Base-by-base conservation (phyloP, 2,888 invertebrate species). In the Podabrus alpinus region DNA sequence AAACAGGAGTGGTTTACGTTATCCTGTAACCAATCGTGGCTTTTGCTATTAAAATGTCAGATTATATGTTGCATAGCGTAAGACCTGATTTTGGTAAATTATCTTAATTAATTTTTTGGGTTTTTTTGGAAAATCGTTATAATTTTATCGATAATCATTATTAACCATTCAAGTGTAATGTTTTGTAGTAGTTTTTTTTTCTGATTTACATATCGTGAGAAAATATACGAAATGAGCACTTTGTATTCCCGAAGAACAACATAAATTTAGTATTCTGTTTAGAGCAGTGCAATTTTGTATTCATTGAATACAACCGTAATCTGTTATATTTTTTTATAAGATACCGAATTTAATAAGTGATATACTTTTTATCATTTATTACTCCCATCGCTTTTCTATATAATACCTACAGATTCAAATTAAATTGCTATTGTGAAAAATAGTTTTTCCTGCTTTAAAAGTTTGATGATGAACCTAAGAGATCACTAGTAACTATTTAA, bases 1-100 rank as follows among this genome's bases (percentile, higher is more conserved):
- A 29, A 68, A 64, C 69, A 62, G 62, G 69, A 73, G 73, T 66
- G 66, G 73, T 73, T 73, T 69, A 29, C 9, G 69, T 69, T 69
- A 69, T 29, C 59, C 61, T 69, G 64, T 73, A 69, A 59, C 73
- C 73, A 73, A 73, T 73, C 69, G n/a, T 25, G 68, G 21, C 29
- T 68, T 72, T 68, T n/a, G 25, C 15, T 10, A 67, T 19, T 45
- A 68, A 72, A 68, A 61, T 72, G 72, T 72, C 68, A 72, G 25
- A 13, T 70, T 16, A 64, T 64, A 19, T 17, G 16, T 62, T 68
- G n/a, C 19, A 45, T 60, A 59, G 15, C 3, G 15, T 15, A 67
- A 67, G 13, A 45, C n/a, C n/a, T 45, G 45, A 45, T 45, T 45
- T 45, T 45, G 45, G 45, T 16, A 13, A 24, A 16, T 45, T 15